phyloP scores from a whole-genome alignment of 2,113 vertebrate species.

The Onychorhynchus coronatus region DNA sequence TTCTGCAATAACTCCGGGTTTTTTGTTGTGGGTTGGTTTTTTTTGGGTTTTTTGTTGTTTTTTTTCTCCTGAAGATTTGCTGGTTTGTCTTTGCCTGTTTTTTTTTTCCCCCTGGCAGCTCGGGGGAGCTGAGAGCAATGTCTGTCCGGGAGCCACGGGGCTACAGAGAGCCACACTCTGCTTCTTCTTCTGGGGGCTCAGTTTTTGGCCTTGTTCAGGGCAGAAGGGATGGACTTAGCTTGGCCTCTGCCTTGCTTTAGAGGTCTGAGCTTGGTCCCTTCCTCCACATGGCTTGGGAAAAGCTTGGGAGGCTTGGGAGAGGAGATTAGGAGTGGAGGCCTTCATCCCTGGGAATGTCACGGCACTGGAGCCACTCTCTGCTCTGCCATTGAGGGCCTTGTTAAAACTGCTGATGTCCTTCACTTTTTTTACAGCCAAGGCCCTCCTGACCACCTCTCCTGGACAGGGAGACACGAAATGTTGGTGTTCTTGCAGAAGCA shows the following conservation, averaged over 20 bases:
- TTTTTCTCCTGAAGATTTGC: not conserved
- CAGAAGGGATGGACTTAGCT: not conserved
- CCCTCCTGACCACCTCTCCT: not conserved
- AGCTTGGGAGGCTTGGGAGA: not conserved
- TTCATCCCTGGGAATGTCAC: rapidly evolving
- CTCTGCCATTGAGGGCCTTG: not conserved
- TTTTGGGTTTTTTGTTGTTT: not conserved
- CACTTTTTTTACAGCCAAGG: not conserved
- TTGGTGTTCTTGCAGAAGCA: not conserved
- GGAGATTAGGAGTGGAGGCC: not conserved
- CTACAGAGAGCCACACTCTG: not conserved
- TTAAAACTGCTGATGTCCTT: not conserved
- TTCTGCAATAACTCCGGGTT: not conserved
- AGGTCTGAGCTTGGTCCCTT: not conserved
- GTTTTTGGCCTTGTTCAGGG: not conserved
- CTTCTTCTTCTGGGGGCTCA: not conserved
- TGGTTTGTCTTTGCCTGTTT: not conserved
- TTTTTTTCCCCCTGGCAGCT: not conserved
- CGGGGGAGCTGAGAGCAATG: not conserved
- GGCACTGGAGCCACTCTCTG: rapidly evolving
- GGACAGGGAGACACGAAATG: too few species aligned
- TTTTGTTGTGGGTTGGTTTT: too few species aligned
- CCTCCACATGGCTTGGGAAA: rapidly evolving
- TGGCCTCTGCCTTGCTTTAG: not conserved
- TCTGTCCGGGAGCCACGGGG: not conserved